Base-by-base conservation (phyloP, 2,113 vertebrate species). In the human region DNA sequence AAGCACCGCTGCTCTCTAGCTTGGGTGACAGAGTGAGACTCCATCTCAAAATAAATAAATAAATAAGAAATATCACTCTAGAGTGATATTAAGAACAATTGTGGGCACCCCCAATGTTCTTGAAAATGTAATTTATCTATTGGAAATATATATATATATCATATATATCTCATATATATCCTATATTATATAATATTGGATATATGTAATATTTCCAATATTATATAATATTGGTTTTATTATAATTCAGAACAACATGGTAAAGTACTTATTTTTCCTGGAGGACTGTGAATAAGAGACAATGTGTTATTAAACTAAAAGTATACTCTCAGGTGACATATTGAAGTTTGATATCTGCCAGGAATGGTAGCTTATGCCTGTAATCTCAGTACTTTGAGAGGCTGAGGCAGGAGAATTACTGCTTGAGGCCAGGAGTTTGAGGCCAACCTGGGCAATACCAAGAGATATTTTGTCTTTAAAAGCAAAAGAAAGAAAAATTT, bases 221-320 rank as follows among this genome's bases (percentile, higher is more conserved):
- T 78, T 78, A 87, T 94, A 83, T 79, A 30, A 89, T 85, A 43
- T 66, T 90, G 59, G 30, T 61, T 85, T 97, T 68, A 55, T n/a
- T 84, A 3, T 75, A 90, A 35, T 86, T 8, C 9, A 81, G 0
- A 79, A 38, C 18, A 72, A 82, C 35, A 25, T 11, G 8, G 8
- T 70, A 6, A 57, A 75, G 13, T 64, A 93, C 72, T 79, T 72
- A 85, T 16, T 52, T n/a, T 88, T 25, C 18, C 80, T 55, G 13
- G 6, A 87, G 20, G 32, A 8, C 4, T 52, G 7, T 80, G 45
- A 40, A 84, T 79, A 96, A n/a, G n/a, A 70, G 64, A 50, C 4
- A 81, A 25, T 12, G 85, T 7, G 85, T 79, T 84, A 76, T 81
- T 52, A 90, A 66, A 78, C 14, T 82, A 48, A 86, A 84, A 82